Conservation (phyloP, 2,797 vertebrate species). For the Aselliscus stoliczkanus region DNA sequence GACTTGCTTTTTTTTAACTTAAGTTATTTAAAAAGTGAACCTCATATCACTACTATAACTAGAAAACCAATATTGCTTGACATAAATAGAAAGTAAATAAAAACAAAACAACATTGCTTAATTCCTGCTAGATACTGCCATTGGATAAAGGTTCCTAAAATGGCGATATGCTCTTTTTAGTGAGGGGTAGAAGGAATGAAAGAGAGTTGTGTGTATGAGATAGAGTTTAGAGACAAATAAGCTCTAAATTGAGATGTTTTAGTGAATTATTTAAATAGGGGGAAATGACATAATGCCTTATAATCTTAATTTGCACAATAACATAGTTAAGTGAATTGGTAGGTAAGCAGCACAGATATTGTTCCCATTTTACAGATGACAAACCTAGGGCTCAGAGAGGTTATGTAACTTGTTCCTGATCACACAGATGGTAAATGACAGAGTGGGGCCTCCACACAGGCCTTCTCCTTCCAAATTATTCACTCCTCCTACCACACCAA, state of each 20-base stretch:
- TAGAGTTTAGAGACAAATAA: neutral
- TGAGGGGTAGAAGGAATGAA: neutral
- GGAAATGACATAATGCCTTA: neutral
- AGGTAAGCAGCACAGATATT: neutral
- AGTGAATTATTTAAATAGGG: neutral
- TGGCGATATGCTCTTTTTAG: neutral
- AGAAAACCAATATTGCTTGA: conserved; percentile 2
- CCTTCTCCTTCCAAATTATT: neutral
- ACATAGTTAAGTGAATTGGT: neutral
- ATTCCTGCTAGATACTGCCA: neutral
- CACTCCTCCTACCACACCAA: neutral
- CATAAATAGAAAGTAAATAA: conserved; percentile 23
- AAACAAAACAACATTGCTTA: neutral
- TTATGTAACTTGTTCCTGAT: neutral
- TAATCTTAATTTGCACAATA: neutral
- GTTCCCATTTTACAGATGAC: neutral
- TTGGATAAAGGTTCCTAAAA: neutral
- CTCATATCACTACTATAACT: neutral
- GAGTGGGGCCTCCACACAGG: neutral
- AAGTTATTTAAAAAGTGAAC: neutral
- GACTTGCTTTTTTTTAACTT: neutral
- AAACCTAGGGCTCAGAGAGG: neutral
- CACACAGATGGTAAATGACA: neutral
- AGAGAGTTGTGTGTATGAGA: neutral
- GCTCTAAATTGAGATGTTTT: neutral